Conservation (phyloP, 2,113 vertebrate genomes). For the Callionymus lyra region DNA sequence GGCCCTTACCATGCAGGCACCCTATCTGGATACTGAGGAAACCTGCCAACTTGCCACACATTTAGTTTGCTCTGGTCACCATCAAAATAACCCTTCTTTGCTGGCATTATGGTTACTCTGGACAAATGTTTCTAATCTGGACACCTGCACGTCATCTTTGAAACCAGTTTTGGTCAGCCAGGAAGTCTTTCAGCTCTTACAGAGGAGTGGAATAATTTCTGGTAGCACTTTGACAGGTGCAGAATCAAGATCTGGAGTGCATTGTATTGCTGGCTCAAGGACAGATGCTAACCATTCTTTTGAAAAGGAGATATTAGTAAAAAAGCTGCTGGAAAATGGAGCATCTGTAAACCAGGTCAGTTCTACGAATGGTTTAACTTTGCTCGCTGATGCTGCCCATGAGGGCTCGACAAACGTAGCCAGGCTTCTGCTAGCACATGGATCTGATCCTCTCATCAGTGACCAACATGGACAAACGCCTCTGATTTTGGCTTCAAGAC, state of each 20-base stretch:
- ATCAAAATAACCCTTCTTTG: conserved; percentile 51
- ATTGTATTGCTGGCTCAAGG: conserved; percentile 17
- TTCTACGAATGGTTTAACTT: conserved; percentile 48
- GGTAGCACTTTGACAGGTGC: conserved; percentile 21
- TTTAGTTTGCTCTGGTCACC: conserved; percentile 60
- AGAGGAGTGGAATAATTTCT: conserved; percentile 51
- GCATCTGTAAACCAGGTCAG: conserved; percentile 47
- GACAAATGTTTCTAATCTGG: conserved; percentile 49
- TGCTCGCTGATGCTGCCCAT: conserved; percentile 60
- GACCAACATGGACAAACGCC: conserved; percentile 71
- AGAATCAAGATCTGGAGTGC: conserved; percentile 23
- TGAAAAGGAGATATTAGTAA: conserved; percentile 47
- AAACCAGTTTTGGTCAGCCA: conserved; percentile 50
- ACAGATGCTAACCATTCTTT: conserved; percentile 20
- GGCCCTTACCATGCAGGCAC: conserved; percentile 54
- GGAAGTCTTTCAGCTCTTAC: conserved; percentile 64
- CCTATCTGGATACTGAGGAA: conserved; percentile 45
- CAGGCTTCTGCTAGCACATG: conserved; percentile 53
- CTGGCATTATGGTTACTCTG: conserved; percentile 72
- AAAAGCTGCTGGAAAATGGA: conserved; percentile 52
- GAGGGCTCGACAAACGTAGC: conserved; percentile 53
- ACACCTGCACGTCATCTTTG: conserved; percentile 10
- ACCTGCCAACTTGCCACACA: conserved; percentile 61
- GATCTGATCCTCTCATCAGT: conserved; percentile 54
- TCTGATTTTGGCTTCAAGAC: conserved; percentile 61